These are phyloP conservation scores for Mastomys coucha DNA, from an alignment of 2,113 vertebrate species.

Conservation along the genomic window DNA sequence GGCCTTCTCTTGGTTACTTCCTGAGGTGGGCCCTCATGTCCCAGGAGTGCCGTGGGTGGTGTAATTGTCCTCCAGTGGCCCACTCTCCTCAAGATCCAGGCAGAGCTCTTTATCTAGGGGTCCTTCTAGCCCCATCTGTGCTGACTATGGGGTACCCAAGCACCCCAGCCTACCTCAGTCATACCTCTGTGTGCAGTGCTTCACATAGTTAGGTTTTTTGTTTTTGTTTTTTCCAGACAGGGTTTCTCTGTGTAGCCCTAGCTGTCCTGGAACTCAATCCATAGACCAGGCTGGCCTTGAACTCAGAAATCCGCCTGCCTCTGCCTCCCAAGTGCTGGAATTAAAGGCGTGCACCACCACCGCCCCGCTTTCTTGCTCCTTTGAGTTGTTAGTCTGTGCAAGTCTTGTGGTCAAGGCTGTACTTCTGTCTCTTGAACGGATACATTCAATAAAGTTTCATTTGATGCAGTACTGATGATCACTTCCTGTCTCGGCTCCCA, in stretches of 20 bases:
- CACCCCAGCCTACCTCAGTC: not conserved
- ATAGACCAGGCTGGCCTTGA: too few species aligned
- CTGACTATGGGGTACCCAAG: not conserved
- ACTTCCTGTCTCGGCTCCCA: accelerated
- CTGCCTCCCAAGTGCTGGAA: too few species aligned
- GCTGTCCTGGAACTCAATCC: too few species aligned
- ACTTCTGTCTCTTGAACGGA: not conserved
- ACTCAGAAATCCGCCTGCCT: too few species aligned
- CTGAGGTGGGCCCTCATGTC: not conserved
- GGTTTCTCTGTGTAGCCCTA: too few species aligned
- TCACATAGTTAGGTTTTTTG: accelerated
- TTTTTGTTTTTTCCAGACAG: too few species aligned
- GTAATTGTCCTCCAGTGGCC: not conserved
- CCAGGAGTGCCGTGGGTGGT: not conserved
- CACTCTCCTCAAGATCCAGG: not conserved
- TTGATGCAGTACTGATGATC: too few species aligned
- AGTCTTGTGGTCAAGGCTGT: not conserved
- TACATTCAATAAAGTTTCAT: not conserved
- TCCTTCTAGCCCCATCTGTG: not conserved
- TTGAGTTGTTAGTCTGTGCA: not conserved
- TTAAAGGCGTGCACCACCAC: too few species aligned
- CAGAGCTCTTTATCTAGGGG: not conserved
- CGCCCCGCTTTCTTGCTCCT: not conserved
- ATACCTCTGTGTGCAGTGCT: not conserved
- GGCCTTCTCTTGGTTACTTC: not conserved